Evolutionary conservation across 2,888 invertebrate genomes (phyloP).

Genomic region (Sphinx pinastri): DNA sequence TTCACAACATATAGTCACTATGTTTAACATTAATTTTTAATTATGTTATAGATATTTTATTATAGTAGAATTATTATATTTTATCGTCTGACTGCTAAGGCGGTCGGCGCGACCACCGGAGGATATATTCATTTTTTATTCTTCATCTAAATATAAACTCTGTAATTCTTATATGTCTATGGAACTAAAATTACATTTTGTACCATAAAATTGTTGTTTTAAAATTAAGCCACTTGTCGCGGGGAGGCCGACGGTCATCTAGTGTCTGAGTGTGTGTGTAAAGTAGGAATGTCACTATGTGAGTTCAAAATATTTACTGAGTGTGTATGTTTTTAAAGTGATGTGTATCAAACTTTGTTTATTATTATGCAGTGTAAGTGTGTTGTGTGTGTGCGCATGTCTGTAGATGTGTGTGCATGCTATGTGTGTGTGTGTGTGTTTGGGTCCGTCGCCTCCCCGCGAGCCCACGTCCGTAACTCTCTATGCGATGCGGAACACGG

Average conservation of each 20-base stretch:
- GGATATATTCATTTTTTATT: slow-evolving; percentile 56
- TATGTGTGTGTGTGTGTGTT: not conserved
- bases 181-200: slow-evolving; percentile 81
- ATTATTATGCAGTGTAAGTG: not conserved
- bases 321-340: not conserved
- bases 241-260: slow-evolving; percentile 41
- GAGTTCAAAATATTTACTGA: not conserved
- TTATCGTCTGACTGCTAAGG: slow-evolving; percentile 53
- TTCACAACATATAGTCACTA: slow-evolving; percentile 61
- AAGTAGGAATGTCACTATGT: not conserved
- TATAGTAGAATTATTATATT: slow-evolving; percentile 50
- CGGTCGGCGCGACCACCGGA: slow-evolving; percentile 38
- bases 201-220: slow-evolving; percentile 74
- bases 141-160: slow-evolving; percentile 76
- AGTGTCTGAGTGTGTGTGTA: not conserved
- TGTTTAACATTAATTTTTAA: slow-evolving; percentile 51
- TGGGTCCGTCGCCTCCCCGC: slow-evolving; percentile 42
- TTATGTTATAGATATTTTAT: slow-evolving; percentile 57
- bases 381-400: not conserved
- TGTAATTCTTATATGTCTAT: slow-evolving; percentile 78
- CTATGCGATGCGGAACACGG: slow-evolving; percentile 54
- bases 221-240: slow-evolving; percentile 71
- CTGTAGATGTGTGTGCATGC: not conserved
- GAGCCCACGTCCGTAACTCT: slow-evolving; percentile 43
- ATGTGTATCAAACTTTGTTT: no score